Conservation (phyloP, 2,113 vertebrate species). For the Neotoma lepida region DNA sequence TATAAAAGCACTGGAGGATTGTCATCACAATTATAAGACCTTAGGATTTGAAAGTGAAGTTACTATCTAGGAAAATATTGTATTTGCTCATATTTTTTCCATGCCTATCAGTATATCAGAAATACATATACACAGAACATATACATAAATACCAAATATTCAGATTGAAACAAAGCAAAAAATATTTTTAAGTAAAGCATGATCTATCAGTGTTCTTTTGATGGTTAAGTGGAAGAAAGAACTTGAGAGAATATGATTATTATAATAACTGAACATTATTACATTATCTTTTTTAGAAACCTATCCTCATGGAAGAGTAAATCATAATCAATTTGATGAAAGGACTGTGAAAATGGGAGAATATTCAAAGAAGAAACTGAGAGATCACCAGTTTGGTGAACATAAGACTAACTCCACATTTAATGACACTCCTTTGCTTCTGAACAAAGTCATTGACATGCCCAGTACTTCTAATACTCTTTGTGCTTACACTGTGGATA, state of each 20-base stretch:
- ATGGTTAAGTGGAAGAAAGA: neutral
- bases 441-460: conserved; percentile 33
- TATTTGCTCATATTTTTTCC: conserved; percentile 36
- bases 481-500: neutral
- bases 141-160: neutral
- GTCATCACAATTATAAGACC: neutral
- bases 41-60: conserved; percentile 19
- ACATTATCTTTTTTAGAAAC: conserved; percentile 77
- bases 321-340: conserved; percentile 86
- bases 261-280: conserved; percentile 34
- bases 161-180: neutral
- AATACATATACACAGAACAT: neutral
- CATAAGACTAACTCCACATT: conserved; percentile 82
- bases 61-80: conserved; percentile 14
- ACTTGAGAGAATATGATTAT: conserved; percentile 1
- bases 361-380: conserved; percentile 86
- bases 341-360: conserved; percentile 87
- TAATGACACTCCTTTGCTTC: conserved; percentile 19
- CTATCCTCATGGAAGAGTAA: conserved; percentile 84
- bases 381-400: conserved; percentile 83
- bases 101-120: neutral
- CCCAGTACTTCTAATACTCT: neutral
- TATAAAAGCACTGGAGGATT: neutral
- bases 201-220: conserved; percentile 15
- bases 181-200: neutral